A percentile compares a stretch with the other conserved stretches of the same genome.
Evolutionary conservation across 1,140 invertebrate genomes (phyloP).

Genomic region (Zaprionus capensis): DNA sequence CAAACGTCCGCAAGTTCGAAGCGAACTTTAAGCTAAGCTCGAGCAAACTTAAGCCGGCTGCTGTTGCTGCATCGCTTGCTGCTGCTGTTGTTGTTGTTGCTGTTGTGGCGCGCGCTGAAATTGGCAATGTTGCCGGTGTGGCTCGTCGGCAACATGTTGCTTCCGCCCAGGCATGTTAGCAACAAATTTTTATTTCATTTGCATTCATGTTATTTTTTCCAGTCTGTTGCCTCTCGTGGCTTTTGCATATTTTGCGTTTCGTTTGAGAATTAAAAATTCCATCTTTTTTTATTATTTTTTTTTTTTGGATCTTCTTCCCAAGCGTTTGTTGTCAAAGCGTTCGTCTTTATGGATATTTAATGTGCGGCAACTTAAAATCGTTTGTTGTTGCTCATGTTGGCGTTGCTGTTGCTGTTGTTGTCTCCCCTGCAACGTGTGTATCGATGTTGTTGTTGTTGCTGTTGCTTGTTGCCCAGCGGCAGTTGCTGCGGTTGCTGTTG

Average conservation of each 20-base stretch:
- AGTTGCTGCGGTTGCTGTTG: slow-evolving; percentile 11
- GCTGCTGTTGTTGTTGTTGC: slow-evolving; percentile 31
- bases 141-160: slow-evolving; percentile 70
- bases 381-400: slow-evolving; percentile 30
- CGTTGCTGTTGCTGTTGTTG: slow-evolving; percentile 28
- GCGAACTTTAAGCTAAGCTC: slow-evolving; percentile 64
- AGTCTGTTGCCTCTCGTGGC: slow-evolving; percentile 12
- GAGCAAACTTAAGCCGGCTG: slow-evolving; percentile 55
- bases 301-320: slow-evolving; percentile 12
- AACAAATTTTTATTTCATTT: slow-evolving; percentile 41
- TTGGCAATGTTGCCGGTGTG: slow-evolving; percentile 43
- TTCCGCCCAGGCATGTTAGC: slow-evolving; percentile 32
- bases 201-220: slow-evolving; percentile 35
- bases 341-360: slow-evolving; percentile 32
- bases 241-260: slow-evolving; percentile 45
- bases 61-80: slow-evolving; percentile 11
- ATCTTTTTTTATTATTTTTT: slow-evolving; percentile 28
- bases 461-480: slow-evolving; percentile 20
- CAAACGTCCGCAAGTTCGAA: slow-evolving; percentile 52
- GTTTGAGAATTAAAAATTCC: slow-evolving; percentile 62
- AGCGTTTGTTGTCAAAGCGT: slow-evolving; percentile 32
- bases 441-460: slow-evolving; percentile 30
- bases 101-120: slow-evolving; percentile 13
- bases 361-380: slow-evolving; percentile 24
- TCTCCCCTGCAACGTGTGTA: slow-evolving; percentile 34